phyloP scores from a whole-genome alignment of 2,888 invertebrate species.

The Pharmacophagus antenor region DNA sequence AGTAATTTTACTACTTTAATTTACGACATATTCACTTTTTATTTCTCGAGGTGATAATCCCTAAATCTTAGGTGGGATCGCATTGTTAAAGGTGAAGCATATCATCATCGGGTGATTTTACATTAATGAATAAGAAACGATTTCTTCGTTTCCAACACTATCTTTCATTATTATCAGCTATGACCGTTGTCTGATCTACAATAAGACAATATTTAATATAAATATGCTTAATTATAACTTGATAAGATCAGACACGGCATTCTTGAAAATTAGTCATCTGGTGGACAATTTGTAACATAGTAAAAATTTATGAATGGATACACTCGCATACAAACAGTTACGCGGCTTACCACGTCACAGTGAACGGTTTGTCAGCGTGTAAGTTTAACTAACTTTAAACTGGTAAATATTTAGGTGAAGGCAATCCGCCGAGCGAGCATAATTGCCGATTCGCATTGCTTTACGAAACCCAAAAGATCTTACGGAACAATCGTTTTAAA shows the following conservation, averaged over 20 bases:
- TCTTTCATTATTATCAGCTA: too few species aligned
- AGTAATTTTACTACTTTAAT: too few species aligned
- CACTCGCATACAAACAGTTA: constrained; percentile 12
- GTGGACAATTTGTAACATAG: constrained; percentile 1
- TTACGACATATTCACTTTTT: too few species aligned
- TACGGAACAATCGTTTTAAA: constrained; percentile 28
- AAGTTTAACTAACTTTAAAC: constrained; percentile 24
- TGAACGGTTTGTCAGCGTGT: constrained; percentile 26
- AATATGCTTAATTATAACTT: neutral
- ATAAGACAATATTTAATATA: too few species aligned
- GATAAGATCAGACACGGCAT: neutral
- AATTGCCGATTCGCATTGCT: constrained; percentile 29
- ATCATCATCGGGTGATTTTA: too few species aligned
- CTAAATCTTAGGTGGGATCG: too few species aligned
- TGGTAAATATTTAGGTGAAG: constrained; percentile 31
- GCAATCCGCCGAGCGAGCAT: constrained; percentile 26
- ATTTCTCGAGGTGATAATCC: too few species aligned
- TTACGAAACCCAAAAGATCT: constrained; percentile 27
- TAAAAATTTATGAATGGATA: constrained; percentile 23
- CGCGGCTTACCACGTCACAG: constrained; percentile 22
- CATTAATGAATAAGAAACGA: too few species aligned
- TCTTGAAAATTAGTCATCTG: neutral
- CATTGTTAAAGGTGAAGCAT: too few species aligned
- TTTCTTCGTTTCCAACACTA: too few species aligned
- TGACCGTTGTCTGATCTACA: too few species aligned